Evolutionary conservation across 1,140 invertebrate genomes (phyloP).

Genomic region (Drosophila takahashii): DNA sequence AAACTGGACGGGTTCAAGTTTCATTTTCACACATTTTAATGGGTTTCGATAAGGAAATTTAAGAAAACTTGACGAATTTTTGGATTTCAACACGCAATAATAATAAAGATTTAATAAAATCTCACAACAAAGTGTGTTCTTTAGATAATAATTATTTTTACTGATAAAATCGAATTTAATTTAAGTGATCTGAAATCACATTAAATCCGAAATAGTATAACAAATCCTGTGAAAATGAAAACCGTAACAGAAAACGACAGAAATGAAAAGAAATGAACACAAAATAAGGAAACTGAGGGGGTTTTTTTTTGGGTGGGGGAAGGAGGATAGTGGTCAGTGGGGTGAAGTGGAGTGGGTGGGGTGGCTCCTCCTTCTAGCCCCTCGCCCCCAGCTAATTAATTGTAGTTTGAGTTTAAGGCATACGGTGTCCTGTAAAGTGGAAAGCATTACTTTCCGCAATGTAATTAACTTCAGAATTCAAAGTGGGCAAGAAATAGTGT

Average conservation of each 20-base stretch:
- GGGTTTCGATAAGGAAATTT: not conserved
- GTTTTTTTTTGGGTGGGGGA: not conserved
- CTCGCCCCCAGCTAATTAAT: slow-evolving; percentile 13
- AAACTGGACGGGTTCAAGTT: not conserved
- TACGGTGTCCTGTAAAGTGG: slow-evolving; percentile 12
- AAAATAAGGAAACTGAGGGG: slow-evolving; percentile 4
- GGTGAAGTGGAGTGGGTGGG: not conserved
- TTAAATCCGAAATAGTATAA: slow-evolving; percentile 12
- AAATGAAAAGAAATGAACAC: slow-evolving; percentile 6
- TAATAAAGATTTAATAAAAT: not conserved
- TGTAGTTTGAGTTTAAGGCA: slow-evolving; percentile 11
- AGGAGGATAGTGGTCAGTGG: not conserved
- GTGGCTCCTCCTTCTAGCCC: slow-evolving; percentile 20
- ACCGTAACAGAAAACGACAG: not conserved
- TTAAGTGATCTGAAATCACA: not conserved
- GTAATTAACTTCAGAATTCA: slow-evolving; percentile 21
- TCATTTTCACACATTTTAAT: slow-evolving; percentile 21
- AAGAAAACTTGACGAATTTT: not conserved
- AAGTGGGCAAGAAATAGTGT: slow-evolving; percentile 9
- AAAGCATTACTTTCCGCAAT: slow-evolving; percentile 17
- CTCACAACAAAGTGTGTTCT: not conserved
- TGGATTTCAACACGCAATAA: not conserved
- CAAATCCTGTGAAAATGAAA: slow-evolving; percentile 25
- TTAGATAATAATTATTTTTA: too few species aligned
- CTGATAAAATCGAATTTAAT: too few species aligned